Evolutionary conservation across 2,797 vertebrate species (phyloP).

Genomic region (Acanthurus leucopareius): DNA sequence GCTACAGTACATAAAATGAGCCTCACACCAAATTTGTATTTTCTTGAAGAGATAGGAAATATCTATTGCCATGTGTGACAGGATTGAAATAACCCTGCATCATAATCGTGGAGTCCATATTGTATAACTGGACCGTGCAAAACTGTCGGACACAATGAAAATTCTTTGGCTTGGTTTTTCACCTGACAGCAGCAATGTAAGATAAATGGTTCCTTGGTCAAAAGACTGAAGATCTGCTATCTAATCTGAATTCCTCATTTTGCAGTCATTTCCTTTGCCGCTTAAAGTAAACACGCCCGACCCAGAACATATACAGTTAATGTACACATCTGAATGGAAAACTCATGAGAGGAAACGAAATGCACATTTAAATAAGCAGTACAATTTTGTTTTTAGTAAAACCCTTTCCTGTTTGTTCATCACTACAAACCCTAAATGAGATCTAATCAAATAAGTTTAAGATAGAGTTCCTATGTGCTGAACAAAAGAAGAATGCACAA

Average conservation of each 20-base stretch:
- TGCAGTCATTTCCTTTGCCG: slow-evolving; percentile 37
- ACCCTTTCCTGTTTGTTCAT: neutral
- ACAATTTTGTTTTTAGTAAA: too few relatives aligned
- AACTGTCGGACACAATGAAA: slow-evolving; percentile 7
- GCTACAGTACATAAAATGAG: neutral
- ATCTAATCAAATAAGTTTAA: neutral
- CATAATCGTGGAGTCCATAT: neutral
- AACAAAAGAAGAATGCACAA: neutral
- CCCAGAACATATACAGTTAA: slow-evolving; percentile 1
- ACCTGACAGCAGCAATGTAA: slow-evolving; percentile 34
- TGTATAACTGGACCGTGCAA: neutral
- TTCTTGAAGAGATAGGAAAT: neutral
- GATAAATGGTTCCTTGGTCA: slow-evolving; percentile 18
- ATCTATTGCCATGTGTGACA: neutral
- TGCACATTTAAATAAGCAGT: too few relatives aligned
- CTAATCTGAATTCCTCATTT: slow-evolving; percentile 45
- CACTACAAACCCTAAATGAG: neutral
- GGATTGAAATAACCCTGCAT: neutral
- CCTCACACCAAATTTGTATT: neutral
- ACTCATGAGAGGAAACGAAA: neutral
- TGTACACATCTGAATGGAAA: slow-evolving; percentile 10
- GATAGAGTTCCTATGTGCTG: neutral
- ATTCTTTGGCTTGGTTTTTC: slow-evolving; percentile 6
- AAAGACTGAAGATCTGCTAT: slow-evolving; percentile 36
- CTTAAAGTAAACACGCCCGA: slow-evolving; percentile 31